Conservation (phyloP, 2,888 invertebrate species). For the Calliopum simillimum region DNA sequence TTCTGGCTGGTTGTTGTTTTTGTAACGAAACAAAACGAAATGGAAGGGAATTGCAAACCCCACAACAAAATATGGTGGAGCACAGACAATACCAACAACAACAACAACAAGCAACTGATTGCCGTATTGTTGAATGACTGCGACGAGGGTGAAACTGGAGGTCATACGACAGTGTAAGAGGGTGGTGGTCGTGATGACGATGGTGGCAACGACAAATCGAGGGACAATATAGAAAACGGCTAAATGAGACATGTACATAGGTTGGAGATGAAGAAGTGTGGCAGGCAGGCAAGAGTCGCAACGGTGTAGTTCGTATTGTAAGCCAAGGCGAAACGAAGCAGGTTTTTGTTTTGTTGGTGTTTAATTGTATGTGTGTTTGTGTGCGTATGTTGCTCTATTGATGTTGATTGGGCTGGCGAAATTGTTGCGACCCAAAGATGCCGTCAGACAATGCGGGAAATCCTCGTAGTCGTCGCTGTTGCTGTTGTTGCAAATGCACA, state of each 20-base stretch:
- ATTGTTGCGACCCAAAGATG: not conserved
- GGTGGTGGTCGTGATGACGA: not conserved
- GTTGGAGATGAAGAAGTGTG: not conserved
- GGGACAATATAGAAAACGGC: not conserved
- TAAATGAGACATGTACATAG: not conserved
- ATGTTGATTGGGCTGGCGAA: too few relatives aligned
- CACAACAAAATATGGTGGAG: too few relatives aligned
- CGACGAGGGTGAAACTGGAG: slow-evolving; percentile 49
- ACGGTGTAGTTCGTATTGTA: too few relatives aligned
- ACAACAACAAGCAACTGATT: too few relatives aligned
- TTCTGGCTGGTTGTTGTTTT: too few relatives aligned
- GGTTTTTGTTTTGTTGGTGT: not conserved
- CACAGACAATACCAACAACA: too few relatives aligned
- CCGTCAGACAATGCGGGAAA: slow-evolving; percentile 18
- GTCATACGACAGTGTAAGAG: slow-evolving; percentile 35
- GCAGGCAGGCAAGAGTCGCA: too few relatives aligned
- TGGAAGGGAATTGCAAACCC: too few relatives aligned
- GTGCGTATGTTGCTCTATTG: not conserved
- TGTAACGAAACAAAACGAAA: too few relatives aligned
- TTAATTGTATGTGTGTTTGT: not conserved
- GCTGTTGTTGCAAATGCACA: not conserved
- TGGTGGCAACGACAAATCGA: slow-evolving; percentile 3
- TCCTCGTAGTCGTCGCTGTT: not conserved
- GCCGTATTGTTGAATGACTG: not conserved
- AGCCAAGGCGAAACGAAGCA: too few relatives aligned